Evolutionary conservation across 2,888 invertebrate species (phyloP), one percentile per base, ranked within the genome.

Genomic region (Meteorus colon): DNA sequence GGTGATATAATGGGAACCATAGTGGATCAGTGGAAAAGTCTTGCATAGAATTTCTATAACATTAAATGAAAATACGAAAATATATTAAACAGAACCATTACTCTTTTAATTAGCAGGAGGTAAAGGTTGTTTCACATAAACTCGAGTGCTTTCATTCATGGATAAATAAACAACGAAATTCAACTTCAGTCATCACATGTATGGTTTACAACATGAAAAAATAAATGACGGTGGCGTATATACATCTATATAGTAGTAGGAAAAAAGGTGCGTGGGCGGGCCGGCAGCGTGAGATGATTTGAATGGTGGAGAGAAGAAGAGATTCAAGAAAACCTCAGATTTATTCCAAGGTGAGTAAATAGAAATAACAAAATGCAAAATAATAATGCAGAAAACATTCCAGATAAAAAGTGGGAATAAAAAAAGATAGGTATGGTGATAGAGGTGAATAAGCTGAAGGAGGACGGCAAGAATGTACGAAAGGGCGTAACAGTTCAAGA

Each of bases 251-350:
- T 71, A 62, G 66, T 37, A 66, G 55, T 24, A 19, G 31, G 63
- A 45, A 63, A 63, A 72, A 48, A 29, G 69, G 68, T 67, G 66
- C 76, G 80, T 80, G 77, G 80, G 80, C 80, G 80, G 79, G 73
- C 76, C 76, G 75, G 72, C 59, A 60, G 51, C 73, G 75, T 73
- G 70, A 76, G 68, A 72, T 75, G 75, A 78, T 78, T 78, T 78
- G 80, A 80, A 80, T 80, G 78, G 80, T 77, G 76, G 79, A 76
- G 67, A 76, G 68, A 72, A 63, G 24, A 55, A 55, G 55, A 37
- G 77, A 63, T 59, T 73, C 63, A 59, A 45, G 70, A 51, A 41
- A 41, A 63, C 41, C 73, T 60, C 34, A 55, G 63, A 68, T 41
- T 19, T 65, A 65, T 65, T 45, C 31, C 65, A 51, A 37, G 51